Conservation (phyloP, 2,888 invertebrate species). For the Eupithecia centaureata region DNA sequence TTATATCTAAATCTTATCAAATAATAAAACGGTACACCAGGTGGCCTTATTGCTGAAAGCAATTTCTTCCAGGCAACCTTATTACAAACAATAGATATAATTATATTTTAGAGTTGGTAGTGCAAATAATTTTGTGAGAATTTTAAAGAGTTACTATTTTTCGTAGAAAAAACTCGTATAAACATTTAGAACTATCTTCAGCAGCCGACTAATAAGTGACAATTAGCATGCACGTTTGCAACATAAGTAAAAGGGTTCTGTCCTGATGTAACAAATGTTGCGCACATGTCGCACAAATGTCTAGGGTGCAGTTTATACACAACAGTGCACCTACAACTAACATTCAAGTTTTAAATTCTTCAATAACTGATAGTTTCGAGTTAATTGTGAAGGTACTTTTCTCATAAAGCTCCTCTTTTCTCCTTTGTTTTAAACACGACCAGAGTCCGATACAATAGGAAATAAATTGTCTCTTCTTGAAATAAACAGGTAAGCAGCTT, state of each 20-base stretch:
- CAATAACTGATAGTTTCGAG: background rate
- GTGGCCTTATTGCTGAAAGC: too few species aligned
- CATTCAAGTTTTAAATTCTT: background rate
- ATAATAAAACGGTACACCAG: too few species aligned
- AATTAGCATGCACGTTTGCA: constrained; percentile 12
- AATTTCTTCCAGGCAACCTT: too few species aligned
- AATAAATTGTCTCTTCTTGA: too few species aligned
- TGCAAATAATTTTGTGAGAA: too few species aligned
- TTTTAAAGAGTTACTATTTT: too few species aligned
- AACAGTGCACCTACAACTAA: background rate
- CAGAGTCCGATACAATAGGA: background rate
- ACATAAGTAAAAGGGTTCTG: constrained; percentile 10
- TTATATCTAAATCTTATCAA: too few species aligned
- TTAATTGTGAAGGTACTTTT: background rate
- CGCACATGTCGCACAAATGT: constrained; percentile 25
- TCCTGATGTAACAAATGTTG: constrained; percentile 23
- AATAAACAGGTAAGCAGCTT: background rate
- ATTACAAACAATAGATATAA: too few species aligned
- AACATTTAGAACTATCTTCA: background rate
- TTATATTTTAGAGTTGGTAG: too few species aligned
- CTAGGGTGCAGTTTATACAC: background rate
- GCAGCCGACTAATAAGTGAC: background rate
- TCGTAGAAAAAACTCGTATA: too few species aligned
- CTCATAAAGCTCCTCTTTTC: background rate
- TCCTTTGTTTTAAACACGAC: background rate